phyloP scores from a whole-genome alignment of 1,140 invertebrate genomes.

The Calycopis cecrops region DNA sequence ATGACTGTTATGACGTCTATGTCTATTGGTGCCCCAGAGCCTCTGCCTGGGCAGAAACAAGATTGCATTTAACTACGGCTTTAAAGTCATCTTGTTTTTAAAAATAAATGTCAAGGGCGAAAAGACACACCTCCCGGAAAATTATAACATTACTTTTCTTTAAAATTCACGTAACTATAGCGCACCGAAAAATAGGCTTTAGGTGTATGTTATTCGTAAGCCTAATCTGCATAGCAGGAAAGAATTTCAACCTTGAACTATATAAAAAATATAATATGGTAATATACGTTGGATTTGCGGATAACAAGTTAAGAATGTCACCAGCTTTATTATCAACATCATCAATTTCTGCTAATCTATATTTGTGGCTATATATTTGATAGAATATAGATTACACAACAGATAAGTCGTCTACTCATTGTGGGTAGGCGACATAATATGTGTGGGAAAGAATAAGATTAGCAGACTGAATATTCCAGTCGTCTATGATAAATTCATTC shows the following conservation, averaged over 20 bases:
- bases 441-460: no score
- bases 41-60: no score
- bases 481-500: no score
- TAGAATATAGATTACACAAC: no score
- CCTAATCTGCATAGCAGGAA: slow-evolving; percentile 6
- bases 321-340: not conserved
- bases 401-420: no score
- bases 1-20: no score
- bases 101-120: not conserved
- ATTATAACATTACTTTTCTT: not conserved
- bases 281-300: not conserved
- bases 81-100: not conserved
- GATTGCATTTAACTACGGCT: not conserved
- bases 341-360: no score
- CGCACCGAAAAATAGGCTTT: not conserved
- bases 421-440: no score
- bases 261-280: slow-evolving; percentile 2
- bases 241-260: slow-evolving; percentile 3
- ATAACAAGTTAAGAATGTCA: slow-evolving; percentile 4
- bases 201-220: not conserved
- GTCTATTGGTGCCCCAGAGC: no score
- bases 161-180: not conserved
- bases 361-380: no score
- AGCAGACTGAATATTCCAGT: no score
- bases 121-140: slow-evolving; percentile 1